Percentiles rank a stretch among this genome's conserved stretches.
Evolutionary conservation across 37 sponge, comb jelly and placozoan species (phyloP).

Genomic region (Beroe ovata): DNA sequence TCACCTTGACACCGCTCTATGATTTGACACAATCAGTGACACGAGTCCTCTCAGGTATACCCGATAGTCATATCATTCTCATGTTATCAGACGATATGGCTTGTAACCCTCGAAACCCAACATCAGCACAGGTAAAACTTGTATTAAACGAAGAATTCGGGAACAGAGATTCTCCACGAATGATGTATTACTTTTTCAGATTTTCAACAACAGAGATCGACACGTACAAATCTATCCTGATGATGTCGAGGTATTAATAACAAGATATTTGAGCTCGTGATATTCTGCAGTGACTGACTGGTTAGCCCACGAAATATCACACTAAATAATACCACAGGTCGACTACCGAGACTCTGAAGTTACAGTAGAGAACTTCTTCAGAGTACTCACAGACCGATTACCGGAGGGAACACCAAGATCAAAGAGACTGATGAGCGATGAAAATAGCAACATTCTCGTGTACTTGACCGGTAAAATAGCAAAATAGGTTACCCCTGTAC

Average conservation of each 20-base stretch:
- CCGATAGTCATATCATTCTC: conserved; percentile 90
- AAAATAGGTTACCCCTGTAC: too few species aligned
- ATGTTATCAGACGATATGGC: conserved; percentile 99
- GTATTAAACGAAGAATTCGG: too few species aligned
- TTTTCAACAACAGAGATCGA: conserved; percentile 82
- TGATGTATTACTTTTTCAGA: conserved; percentile 57
- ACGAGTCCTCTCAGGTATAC: background rate
- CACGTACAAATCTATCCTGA: conserved; percentile 93
- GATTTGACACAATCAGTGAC: background rate
- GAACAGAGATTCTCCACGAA: too few species aligned
- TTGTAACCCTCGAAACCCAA: conserved; percentile 91
- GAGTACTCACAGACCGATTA: conserved; percentile 89
- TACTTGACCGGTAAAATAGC: conserved; percentile 92
- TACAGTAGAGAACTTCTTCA: conserved; percentile 80
- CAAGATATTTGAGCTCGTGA: too few species aligned
- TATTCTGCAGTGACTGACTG: too few species aligned
- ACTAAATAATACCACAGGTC: conserved; percentile 72
- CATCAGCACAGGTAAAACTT: conserved; percentile 77
- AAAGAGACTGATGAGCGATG: conserved; percentile 87
- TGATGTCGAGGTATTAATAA: conserved; percentile 75
- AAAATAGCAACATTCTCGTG: conserved; percentile 90
- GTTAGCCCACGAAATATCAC: too few species aligned
- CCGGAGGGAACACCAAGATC: conserved; percentile 83
- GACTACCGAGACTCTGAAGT: conserved; percentile 97
- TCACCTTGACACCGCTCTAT: too few species aligned